Conservation (phyloP, 2,113 vertebrate genomes). For the Tetraodon nigroviridis region DNA sequence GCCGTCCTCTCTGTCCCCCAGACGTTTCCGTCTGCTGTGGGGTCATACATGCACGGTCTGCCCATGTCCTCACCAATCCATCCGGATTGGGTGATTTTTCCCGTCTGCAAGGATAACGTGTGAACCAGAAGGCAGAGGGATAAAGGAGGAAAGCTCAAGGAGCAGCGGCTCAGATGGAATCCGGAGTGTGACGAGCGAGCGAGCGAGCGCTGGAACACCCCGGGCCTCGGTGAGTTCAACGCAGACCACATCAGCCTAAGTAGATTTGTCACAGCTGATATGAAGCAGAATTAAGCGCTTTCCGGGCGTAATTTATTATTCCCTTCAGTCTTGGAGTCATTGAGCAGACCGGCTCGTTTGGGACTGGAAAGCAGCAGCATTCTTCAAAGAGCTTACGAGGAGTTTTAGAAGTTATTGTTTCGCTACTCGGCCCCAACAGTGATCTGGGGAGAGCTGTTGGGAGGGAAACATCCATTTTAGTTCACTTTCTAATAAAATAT, state of each 20-base stretch:
- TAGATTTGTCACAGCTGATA: neutral
- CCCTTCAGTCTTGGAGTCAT: neutral
- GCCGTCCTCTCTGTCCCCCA: slow-evolving; percentile 26
- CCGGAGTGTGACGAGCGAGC: slow-evolving; percentile 25
- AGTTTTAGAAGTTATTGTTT: no score
- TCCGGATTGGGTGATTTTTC: slow-evolving; percentile 23
- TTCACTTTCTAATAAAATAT: no score
- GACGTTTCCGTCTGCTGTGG: slow-evolving; percentile 34
- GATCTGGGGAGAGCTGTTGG: no score
- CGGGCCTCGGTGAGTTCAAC: slow-evolving; percentile 48
- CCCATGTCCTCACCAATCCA: slow-evolving; percentile 44
- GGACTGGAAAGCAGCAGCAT: no score
- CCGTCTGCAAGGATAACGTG: slow-evolving; percentile 13
- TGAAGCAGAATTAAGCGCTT: no score
- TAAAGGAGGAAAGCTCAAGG: neutral
- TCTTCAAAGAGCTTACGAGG: no score
- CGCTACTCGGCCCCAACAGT: no score
- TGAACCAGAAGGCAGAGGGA: slow-evolving; percentile 26
- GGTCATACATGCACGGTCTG: slow-evolving; percentile 37
- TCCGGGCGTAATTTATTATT: neutral
- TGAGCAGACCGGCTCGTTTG: no score
- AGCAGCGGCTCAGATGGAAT: slow-evolving; percentile 12
- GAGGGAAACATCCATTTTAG: no score
- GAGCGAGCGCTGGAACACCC: slow-evolving; percentile 21
- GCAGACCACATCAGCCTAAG: neutral